Conservation (phyloP, 2,888 invertebrate species). For the Cephalotes varians region DNA sequence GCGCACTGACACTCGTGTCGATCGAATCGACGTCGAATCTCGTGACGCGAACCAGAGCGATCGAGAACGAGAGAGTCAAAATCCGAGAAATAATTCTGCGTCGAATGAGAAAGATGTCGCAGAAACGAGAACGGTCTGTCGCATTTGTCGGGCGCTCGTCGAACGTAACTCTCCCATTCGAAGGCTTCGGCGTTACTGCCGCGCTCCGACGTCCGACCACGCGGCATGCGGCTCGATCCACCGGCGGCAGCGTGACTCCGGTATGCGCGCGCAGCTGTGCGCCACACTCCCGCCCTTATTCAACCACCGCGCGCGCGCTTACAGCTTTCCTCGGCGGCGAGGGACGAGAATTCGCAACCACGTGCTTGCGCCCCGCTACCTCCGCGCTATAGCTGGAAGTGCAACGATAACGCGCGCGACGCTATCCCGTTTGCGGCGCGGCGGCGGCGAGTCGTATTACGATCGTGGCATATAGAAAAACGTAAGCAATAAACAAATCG, state of each 20-base stretch:
- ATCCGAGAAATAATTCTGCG: background rate
- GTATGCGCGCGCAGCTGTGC: slow-evolving; percentile 80
- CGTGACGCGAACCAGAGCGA: background rate
- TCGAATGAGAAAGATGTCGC: background rate
- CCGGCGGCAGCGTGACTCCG: slow-evolving; percentile 78
- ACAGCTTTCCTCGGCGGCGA: slow-evolving; percentile 56
- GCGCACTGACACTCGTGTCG: background rate
- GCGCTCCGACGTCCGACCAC: slow-evolving; percentile 49
- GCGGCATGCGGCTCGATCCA: slow-evolving; percentile 66
- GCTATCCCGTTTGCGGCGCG: slow-evolving; percentile 7
- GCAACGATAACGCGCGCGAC: slow-evolving; percentile 74
- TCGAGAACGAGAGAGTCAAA: background rate
- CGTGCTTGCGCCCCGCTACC: slow-evolving; percentile 59
- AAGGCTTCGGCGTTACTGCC: slow-evolving; percentile 81
- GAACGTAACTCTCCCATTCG: slow-evolving; percentile 65
- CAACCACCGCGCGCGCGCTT: slow-evolving; percentile 33
- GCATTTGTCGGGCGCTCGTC: slow-evolving; percentile 16
- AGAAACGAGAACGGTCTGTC: too few relatives aligned
- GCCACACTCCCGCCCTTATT: slow-evolving; percentile 58
- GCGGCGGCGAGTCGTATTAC: background rate
- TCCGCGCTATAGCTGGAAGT: slow-evolving; percentile 63
- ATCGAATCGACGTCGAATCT: background rate
- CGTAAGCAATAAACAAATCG: too few relatives aligned
- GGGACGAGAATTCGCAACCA: slow-evolving; percentile 58
- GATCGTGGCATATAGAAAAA: too few relatives aligned